Conservation (phyloP, 2,888 invertebrate genomes). For the Tetragnatha montana region DNA sequence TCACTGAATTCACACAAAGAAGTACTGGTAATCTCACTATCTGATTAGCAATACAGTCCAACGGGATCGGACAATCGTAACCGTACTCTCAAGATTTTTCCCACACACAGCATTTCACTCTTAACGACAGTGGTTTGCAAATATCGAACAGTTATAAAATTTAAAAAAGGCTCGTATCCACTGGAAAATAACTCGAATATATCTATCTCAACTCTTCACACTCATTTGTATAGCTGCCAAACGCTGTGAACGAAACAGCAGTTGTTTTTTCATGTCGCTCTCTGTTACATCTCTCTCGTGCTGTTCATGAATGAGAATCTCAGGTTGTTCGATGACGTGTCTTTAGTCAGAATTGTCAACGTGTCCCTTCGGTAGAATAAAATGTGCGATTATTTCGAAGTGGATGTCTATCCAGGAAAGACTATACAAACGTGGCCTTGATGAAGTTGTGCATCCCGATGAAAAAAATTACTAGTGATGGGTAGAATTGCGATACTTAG, state of each 20-base stretch:
- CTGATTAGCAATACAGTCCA: not conserved
- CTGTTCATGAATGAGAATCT: no score
- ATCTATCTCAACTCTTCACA: constrained; percentile 20
- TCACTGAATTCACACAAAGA: constrained; percentile 29
- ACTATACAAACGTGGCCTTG: constrained; percentile 37
- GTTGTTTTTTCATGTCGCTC: not conserved
- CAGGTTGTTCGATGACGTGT: not conserved
- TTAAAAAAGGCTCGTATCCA: constrained; percentile 23
- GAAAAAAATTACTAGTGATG: not conserved
- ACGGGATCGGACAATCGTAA: not conserved
- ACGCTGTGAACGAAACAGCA: constrained; percentile 38
- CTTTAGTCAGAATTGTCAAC: not conserved
- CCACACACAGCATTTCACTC: not conserved
- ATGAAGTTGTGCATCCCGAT: constrained; percentile 66
- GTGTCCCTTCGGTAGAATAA: constrained; percentile 14
- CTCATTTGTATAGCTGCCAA: constrained; percentile 64
- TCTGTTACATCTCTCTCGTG: no score
- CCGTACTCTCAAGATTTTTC: not conserved
- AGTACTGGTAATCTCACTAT: constrained; percentile 65
- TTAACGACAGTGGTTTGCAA: not conserved
- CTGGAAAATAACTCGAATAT: constrained; percentile 56
- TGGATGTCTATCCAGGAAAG: constrained; percentile 42
- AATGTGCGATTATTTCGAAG: constrained; percentile 51
- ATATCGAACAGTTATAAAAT: constrained; percentile 29
- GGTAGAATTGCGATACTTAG: no score